Percentiles rank a stretch among this genome's conserved stretches.
Conservation (phyloP, 2,113 vertebrate species). For the Taxidea taxus region DNA sequence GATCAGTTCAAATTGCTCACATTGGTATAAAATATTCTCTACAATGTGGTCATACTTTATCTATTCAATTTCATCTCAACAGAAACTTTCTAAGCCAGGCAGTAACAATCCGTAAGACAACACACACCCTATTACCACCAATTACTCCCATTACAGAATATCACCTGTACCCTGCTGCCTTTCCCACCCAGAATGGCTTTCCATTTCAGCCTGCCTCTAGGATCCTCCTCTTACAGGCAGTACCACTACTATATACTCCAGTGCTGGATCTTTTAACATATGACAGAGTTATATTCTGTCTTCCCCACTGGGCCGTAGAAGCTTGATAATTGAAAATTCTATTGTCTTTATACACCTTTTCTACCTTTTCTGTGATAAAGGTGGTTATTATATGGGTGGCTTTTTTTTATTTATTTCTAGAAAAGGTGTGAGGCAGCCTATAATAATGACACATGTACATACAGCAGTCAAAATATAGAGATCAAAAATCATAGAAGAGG, state of each 20-base stretch:
- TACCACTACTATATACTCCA: not conserved
- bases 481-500: not conserved
- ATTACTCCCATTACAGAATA: too few species aligned
- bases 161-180: not conserved
- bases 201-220: not conserved
- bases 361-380: not conserved
- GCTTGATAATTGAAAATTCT: not conserved
- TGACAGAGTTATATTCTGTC: not conserved
- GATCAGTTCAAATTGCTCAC: not conserved
- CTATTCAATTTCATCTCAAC: not conserved
- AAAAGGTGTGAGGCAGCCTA: not conserved
- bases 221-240: not conserved
- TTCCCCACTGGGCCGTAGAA: not conserved
- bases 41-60: not conserved
- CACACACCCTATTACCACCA: not conserved
- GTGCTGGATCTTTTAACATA: not conserved
- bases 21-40: not conserved
- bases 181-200: not conserved
- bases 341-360: not conserved
- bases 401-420: not conserved
- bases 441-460: not conserved
- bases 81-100: not conserved
- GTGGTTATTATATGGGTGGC: not conserved
- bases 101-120: fast-evolving
- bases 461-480: not conserved